Conservation (phyloP, 2,113 vertebrate species). For the Labrus mixtus region DNA sequence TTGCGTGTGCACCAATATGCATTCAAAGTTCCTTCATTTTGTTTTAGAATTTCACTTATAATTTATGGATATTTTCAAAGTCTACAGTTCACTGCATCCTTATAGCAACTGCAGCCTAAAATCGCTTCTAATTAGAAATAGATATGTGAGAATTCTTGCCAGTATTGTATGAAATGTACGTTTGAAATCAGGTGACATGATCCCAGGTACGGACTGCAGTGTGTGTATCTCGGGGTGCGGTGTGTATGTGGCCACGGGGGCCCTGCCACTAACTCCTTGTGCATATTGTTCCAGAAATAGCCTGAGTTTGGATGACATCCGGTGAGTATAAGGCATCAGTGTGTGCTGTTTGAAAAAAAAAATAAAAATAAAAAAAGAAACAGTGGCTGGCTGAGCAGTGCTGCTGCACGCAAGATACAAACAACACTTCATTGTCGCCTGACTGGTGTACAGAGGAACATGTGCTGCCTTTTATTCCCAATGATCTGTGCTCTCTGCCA, state of each 20-base stretch:
- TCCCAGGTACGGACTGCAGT: conserved; percentile 13
- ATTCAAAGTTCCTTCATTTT: background rate
- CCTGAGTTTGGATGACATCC: conserved; percentile 98
- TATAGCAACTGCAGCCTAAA: background rate
- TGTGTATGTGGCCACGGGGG: conserved; percentile 66
- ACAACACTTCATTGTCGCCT: conserved; percentile 65
- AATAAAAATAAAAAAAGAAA: conserved; percentile 22
- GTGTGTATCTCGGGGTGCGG: conserved; percentile 68
- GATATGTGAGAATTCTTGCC: background rate
- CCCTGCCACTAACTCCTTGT: conserved; percentile 86
- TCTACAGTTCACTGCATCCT: conserved; percentile 4
- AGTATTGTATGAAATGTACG: background rate
- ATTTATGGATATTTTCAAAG: background rate
- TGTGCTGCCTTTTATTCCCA: conserved; percentile 71
- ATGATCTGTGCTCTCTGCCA: conserved; percentile 7
- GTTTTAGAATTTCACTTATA: background rate
- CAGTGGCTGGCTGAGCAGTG: conserved; percentile 78
- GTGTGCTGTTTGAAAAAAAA: conserved; percentile 75
- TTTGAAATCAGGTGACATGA: conserved; percentile 11
- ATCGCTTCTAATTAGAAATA: background rate
- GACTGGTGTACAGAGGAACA: conserved; percentile 48
- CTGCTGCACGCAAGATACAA: conserved; percentile 68
- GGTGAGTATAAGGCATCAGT: conserved; percentile 90
- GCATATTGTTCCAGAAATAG: conserved; percentile 98
- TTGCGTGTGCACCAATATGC: background rate